Evolutionary conservation across 1,140 invertebrate genomes (phyloP).

Genomic region (Propsilocerus akamusi): DNA sequence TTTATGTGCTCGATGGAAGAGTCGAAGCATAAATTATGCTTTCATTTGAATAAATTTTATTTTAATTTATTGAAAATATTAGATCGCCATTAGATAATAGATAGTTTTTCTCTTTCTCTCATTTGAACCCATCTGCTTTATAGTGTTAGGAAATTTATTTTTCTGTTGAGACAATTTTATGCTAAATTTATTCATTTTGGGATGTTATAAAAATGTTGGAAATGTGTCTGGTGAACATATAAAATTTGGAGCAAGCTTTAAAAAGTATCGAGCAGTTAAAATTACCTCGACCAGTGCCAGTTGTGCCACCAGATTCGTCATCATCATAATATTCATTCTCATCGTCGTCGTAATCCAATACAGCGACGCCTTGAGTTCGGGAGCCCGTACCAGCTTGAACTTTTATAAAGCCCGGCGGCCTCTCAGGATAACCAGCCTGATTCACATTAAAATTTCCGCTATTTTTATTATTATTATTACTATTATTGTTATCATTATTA

Average conservation of each 20-base stretch:
- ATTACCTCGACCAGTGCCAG: slow-evolving; percentile 13
- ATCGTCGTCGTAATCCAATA: slow-evolving; percentile 23
- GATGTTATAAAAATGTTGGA: too few species aligned
- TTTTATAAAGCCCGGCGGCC: slow-evolving; percentile 20
- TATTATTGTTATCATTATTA: background rate
- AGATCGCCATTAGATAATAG: background rate
- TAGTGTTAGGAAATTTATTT: too few species aligned
- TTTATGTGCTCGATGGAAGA: background rate
- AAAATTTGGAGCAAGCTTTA: slow-evolving; percentile 12
- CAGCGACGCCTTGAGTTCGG: slow-evolving; percentile 19
- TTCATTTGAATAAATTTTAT: too few species aligned
- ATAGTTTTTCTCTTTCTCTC: background rate
- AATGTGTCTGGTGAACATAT: slow-evolving; percentile 19
- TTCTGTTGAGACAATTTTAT: background rate
- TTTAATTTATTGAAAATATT: slow-evolving; percentile 4
- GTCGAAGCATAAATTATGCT: background rate
- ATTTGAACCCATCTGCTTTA: too few species aligned
- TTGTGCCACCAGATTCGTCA: slow-evolving; percentile 11
- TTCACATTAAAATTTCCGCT: slow-evolving; percentile 8
- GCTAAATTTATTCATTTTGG: background rate
- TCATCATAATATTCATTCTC: slow-evolving; percentile 20
- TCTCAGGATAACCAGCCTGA: slow-evolving; percentile 14
- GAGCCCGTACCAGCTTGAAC: slow-evolving; percentile 22
- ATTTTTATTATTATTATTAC: background rate
- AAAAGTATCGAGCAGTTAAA: slow-evolving; percentile 8